Evolutionary conservation across 2,797 vertebrate species (phyloP).

Genomic region (Pterois miles): DNA sequence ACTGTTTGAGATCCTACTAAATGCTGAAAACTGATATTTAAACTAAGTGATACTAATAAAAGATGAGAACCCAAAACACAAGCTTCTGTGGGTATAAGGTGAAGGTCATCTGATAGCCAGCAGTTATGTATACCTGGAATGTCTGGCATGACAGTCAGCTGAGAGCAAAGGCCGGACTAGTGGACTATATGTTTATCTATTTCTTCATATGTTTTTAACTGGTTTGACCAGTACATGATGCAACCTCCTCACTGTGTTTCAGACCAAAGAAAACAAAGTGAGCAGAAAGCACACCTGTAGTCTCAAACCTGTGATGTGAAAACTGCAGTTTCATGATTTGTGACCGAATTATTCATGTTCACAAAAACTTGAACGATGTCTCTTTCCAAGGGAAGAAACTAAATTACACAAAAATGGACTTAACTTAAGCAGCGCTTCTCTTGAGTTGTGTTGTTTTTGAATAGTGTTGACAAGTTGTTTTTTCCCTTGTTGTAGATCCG

Average conservation of each 20-base stretch:
- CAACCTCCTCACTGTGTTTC: not conserved
- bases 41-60: not conserved
- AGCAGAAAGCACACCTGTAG: not conserved
- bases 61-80: not conserved
- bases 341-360: not conserved
- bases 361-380: not conserved
- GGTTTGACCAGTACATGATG: not conserved
- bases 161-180: constrained; percentile 3
- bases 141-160: not conserved
- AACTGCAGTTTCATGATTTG: not conserved
- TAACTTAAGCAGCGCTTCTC: not conserved
- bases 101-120: not conserved
- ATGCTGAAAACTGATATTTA: not conserved
- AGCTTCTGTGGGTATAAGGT: not conserved
- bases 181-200: constrained; percentile 2
- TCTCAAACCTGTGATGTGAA: not conserved
- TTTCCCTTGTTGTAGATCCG: constrained; percentile 83
- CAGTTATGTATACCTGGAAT: not conserved
- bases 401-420: not conserved
- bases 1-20: not conserved
- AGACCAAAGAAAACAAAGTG: not conserved
- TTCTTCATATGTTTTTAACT: constrained; percentile 3
- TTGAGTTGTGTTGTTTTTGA: not conserved
- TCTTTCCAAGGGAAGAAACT: not conserved
- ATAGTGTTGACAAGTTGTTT: not conserved